A percentile compares a stretch with the other conserved stretches of the same genome.
phyloP scores from a whole-genome alignment of 2,797 vertebrate species.

The Prunella strophiata region DNA sequence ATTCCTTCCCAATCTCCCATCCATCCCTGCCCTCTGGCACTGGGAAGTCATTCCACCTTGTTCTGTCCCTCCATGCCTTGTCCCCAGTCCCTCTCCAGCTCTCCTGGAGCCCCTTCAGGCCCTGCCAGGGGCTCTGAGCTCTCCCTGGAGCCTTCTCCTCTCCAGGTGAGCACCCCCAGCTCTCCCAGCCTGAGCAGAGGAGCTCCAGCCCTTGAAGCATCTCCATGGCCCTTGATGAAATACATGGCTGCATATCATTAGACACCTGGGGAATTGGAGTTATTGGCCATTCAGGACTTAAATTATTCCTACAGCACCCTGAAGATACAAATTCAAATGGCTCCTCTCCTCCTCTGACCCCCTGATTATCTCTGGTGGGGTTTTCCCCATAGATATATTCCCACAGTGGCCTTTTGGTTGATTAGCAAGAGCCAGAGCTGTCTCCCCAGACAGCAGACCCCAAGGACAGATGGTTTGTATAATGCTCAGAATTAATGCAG shows the following conservation, averaged over 20 bases:
- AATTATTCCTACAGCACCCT: background rate
- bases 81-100: background rate
- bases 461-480: background rate
- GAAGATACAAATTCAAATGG: background rate
- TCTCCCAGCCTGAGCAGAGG: background rate
- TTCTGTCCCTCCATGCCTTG: background rate
- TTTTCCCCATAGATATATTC: background rate
- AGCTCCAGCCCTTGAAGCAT: background rate
- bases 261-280: background rate
- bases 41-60: background rate
- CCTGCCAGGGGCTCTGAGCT: rapidly evolving
- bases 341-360: background rate
- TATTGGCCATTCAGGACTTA: background rate
- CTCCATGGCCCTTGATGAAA: background rate
- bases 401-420: background rate
- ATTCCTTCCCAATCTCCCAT: background rate
- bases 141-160: background rate
- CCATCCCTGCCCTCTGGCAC: rapidly evolving
- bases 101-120: background rate
- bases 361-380: rapidly evolving
- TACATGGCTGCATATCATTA: background rate
- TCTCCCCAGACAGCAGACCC: background rate
- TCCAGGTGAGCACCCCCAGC: rapidly evolving
- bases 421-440: background rate
- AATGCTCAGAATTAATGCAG: background rate